Evolutionary conservation across 2,113 vertebrate genomes (phyloP).

Genomic region (Herpetotheres cachinnans): DNA sequence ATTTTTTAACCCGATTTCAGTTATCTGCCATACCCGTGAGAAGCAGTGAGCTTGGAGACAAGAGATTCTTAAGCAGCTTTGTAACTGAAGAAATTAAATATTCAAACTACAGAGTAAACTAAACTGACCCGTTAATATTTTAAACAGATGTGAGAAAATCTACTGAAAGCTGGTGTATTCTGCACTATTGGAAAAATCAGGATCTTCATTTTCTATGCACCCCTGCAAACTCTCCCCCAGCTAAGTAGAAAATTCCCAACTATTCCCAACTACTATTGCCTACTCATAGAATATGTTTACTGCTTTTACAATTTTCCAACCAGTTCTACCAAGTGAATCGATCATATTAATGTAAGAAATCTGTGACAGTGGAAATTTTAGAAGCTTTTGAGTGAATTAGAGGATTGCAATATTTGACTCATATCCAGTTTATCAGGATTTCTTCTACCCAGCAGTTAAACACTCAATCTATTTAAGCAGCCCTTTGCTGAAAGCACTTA

Average conservation of each 20-base stretch:
- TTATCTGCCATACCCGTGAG: not conserved
- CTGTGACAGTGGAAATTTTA: not conserved
- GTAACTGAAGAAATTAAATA: not conserved
- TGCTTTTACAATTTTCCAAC: not conserved
- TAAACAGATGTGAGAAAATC: not conserved
- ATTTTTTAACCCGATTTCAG: not conserved
- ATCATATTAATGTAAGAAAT: not conserved
- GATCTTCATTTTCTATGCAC: not conserved
- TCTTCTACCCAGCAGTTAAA: not conserved
- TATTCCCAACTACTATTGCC: not conserved
- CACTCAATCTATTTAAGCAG: not conserved
- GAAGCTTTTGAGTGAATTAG: not conserved
- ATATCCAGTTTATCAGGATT: not conserved
- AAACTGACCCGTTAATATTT: not conserved
- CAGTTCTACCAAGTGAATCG: not conserved
- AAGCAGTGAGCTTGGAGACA: not conserved
- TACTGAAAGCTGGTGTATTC: not conserved
- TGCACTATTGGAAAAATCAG: not conserved
- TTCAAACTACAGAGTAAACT: not conserved
- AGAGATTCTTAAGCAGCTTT: not conserved
- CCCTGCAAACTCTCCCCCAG: accelerated
- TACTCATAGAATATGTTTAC: not conserved
- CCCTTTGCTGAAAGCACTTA: not conserved
- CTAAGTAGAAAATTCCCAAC: not conserved
- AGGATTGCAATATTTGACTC: not conserved